phyloP scores from a whole-genome alignment of 2,888 invertebrate genomes.

The Nemapogon koenigi region DNA sequence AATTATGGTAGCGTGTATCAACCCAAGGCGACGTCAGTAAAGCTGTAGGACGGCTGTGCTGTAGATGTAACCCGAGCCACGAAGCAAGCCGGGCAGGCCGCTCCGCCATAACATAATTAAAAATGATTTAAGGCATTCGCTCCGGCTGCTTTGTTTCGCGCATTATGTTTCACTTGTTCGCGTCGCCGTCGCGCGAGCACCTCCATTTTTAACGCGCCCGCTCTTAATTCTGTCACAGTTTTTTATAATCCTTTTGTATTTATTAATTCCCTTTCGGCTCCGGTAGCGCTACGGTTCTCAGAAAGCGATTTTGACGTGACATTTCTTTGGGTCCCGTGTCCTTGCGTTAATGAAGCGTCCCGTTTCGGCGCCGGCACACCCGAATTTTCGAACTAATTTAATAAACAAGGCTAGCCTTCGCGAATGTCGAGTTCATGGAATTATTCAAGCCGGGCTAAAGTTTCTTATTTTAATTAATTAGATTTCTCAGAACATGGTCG shows the following conservation, averaged over 20 bases:
- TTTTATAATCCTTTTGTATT: conserved; percentile 63
- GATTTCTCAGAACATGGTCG: no score
- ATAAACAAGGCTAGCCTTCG: no score
- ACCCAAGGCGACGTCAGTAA: no score
- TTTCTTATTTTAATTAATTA: no score
- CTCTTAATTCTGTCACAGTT: conserved; percentile 64
- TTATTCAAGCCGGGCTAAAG: no score
- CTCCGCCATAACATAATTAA: conserved; percentile 65
- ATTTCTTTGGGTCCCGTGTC: conserved; percentile 51
- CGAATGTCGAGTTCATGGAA: no score
- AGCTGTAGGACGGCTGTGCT: conserved; percentile 14
- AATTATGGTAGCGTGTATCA: conserved; percentile 17
- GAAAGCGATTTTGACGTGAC: conserved; percentile 58
- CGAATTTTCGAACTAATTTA: conserved; percentile 6
- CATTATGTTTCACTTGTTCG: conserved; percentile 65
- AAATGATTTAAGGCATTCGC: conserved; percentile 66
- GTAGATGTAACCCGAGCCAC: conserved; percentile 39
- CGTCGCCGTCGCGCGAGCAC: conserved; percentile 46
- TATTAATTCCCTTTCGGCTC: conserved; percentile 59
- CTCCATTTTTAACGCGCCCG: conserved; percentile 53
- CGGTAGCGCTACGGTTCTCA: conserved; percentile 60
- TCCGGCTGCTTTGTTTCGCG: conserved; percentile 66
- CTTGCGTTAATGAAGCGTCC: conserved; percentile 59
- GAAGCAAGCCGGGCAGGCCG: conserved; percentile 26
- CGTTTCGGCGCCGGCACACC: conserved; percentile 42